Base-by-base conservation (phyloP, 2,797 vertebrate species). In the Lycodopsis pacificus region DNA sequence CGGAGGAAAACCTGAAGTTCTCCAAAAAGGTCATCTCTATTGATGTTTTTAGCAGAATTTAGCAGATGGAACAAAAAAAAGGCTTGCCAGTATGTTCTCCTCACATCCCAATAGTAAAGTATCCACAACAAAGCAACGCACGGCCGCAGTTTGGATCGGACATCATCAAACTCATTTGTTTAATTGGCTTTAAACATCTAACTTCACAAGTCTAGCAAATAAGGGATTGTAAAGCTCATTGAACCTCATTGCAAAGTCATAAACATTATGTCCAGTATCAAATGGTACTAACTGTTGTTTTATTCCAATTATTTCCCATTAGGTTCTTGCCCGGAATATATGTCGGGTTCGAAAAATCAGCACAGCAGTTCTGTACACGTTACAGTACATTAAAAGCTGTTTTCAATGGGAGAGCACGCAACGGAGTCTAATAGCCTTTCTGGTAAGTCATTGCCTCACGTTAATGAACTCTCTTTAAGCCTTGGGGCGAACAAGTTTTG, bases 371-470 rank as follows among this genome's bases (percentile, higher is more conserved):
- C 97, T 98, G 95, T 97, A 96, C 91, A 97, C 96, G 72, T 93
- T 98, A 88, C 97, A 96, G 85, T 99, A 99, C 94, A 96, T 99
- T 91, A 97, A 96, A 88, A 99, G 98, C 96, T 99, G 98, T 91
- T 99, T 98, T 94, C 96, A 97, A 85, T 99, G 98, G 98, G 97
- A 99, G 90, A 99, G 96, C 92, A 96, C 93, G 0, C 89, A 94
- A 74, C 95, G 96, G 88, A 99, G 98, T 86, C 73, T 97, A 92
- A 86, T 95, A 86, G 97, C 98, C 32, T 99, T 99, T 71, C 90
- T 97, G 97, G 98, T 99, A 96, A 97, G 97, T 94, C 84, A 86
- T 91, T 90, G 89, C 86, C 82, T 87, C 84, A 86, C 72, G 84
- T 90, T 93, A 92, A 93, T 92, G 92, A 91, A 90, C 81, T 86